Base-by-base conservation (phyloP, 2,888 invertebrate genomes). In the Hirudinaria manillensis region DNA sequence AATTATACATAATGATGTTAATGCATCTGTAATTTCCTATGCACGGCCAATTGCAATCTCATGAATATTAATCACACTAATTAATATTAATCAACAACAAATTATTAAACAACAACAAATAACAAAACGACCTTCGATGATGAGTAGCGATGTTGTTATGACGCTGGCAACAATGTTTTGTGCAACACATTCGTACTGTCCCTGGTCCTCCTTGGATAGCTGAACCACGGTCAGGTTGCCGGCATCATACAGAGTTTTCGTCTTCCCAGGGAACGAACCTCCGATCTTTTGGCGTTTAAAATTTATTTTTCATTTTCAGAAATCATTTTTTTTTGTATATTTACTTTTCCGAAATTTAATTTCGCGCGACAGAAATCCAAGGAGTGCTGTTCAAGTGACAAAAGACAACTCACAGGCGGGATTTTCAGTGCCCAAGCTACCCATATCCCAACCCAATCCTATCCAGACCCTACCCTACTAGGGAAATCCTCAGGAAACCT, bases 131-230 rank as follows among this genome's bases (percentile, higher is more conserved):
- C 84, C 80, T 81, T 84, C 83, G 70, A 87, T 83, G 75, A 85
- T 81, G 51, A 87, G 82, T 61, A 83, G 81, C 32, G 86, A 84
- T 80, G 92, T 90, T 27, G 93, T 91, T 76, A 94, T 91, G 84
- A 96, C 91, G 21, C 93, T 94, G 67, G 95, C 94, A 81, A 96
- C 94, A 88, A 94, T 94, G 86, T 96, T 96, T 78, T 91, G 91
- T 32, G 93, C 94, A 80, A 95, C 92, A 87, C 97, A 97, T 86
- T 96, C 94, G 86, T 96, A 97, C 84, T 91, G 92, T 65, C 72
- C 96, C 86, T 95, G 94, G 88, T 96, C 96, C 78, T 92, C 90
- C 67, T 94, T 89, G 16, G 92, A 89, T 80, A 96, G 88, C 81
- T 91, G 91, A 82, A 92, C 92, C 80, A 96, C 92, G 79, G 94